Evolutionary conservation across 37 sponge, comb jelly and placozoan species (phyloP).

Genomic region (Haliclona indistincta): DNA sequence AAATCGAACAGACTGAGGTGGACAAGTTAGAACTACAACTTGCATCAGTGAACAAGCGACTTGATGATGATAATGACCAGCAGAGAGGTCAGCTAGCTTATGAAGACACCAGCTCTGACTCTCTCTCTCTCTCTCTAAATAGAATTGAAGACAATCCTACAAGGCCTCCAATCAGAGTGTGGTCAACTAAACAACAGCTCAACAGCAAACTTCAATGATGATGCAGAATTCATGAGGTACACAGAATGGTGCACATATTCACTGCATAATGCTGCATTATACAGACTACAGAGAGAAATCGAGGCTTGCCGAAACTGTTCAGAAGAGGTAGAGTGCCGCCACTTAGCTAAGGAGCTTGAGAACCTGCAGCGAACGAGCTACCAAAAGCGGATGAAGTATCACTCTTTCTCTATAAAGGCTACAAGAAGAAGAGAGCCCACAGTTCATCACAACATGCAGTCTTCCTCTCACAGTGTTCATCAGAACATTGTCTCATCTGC

Average conservation of each 20-base stretch:
- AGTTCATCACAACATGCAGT: too few relatives aligned
- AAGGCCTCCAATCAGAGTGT: too few relatives aligned
- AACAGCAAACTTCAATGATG: too few relatives aligned
- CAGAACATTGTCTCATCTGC: too few relatives aligned
- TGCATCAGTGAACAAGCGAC: constrained; percentile 3
- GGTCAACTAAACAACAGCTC: too few relatives aligned
- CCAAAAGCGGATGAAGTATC: constrained; percentile 46
- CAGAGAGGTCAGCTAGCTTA: constrained; percentile 1
- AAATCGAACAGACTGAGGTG: constrained; percentile 4
- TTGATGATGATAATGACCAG: constrained; percentile 6
- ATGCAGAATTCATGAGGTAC: too few relatives aligned
- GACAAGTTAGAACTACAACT: constrained; percentile 17
- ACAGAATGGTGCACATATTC: not conserved
- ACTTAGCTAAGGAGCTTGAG: constrained; percentile 45
- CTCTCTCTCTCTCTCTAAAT: not conserved
- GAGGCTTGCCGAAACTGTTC: constrained; percentile 31
- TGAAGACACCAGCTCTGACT: not conserved
- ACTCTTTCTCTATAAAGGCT: too few relatives aligned
- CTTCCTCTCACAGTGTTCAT: too few relatives aligned
- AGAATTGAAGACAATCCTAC: constrained; percentile 9
- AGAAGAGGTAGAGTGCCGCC: constrained; percentile 43
- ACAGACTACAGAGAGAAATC: constrained; percentile 61
- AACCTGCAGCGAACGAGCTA: constrained; percentile 62
- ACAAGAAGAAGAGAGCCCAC: too few relatives aligned
- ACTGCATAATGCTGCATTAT: not conserved